Percentiles rank a stretch among this genome's conserved stretches.
phyloP scores from a whole-genome alignment of 2,888 invertebrate genomes.

The Callimorpha dominula region DNA sequence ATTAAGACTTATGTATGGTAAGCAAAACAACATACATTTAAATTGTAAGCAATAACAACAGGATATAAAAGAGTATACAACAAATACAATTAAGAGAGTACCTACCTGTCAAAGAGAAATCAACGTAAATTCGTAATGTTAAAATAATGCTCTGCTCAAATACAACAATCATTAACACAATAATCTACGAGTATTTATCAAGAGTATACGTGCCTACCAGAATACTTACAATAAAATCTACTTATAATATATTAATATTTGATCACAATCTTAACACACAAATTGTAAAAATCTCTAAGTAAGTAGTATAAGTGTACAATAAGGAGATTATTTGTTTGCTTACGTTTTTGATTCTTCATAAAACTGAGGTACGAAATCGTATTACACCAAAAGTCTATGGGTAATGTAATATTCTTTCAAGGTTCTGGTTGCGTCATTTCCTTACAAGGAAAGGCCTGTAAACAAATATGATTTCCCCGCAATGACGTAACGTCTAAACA shows the following conservation, averaged over 20 bases:
- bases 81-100: too few relatives aligned
- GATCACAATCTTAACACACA: neutral
- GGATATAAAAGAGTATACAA: neutral
- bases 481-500: neutral
- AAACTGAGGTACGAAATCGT: neutral
- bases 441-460: neutral
- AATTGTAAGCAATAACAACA: neutral
- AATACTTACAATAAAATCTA: too few relatives aligned
- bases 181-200: too few relatives aligned
- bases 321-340: neutral
- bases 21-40: neutral
- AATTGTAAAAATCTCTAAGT: neutral
- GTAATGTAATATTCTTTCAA: neutral
- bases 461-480: slow-evolving; percentile 8
- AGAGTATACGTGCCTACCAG: too few relatives aligned
- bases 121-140: too few relatives aligned
- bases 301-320: neutral
- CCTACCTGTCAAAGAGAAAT: too few relatives aligned
- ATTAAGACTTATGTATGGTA: neutral
- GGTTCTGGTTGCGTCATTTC: neutral
- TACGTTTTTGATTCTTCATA: neutral
- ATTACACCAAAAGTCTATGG: neutral
- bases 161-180: too few relatives aligned
- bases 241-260: too few relatives aligned
- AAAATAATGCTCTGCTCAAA: too few relatives aligned